Base-by-base conservation (phyloP, 2,888 invertebrate species). In the Phania funesta region DNA sequence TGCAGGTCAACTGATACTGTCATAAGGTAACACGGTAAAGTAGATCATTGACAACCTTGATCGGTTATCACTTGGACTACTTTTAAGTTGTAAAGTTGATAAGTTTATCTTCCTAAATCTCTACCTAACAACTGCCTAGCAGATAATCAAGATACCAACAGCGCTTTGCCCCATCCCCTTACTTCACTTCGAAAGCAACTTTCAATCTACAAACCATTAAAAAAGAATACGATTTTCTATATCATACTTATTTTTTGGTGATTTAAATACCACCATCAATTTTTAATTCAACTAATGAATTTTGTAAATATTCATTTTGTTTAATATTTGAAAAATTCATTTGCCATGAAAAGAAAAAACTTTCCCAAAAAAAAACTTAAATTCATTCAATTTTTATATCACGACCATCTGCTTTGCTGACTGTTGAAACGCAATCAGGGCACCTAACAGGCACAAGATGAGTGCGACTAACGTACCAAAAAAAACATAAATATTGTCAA, bases 301-400 rank as follows among this genome's bases (percentile, higher is more conserved):
- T 7, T 48, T 58, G 41, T 75, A 67, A 67, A 67, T 58, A 67
- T 58, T 67, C 54, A 65, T 74, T 74, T 20, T 24, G 44, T 24
- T 52, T 58, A 62, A 46, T 50, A 48, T 29, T 26, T 60, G 52
- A 52, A 60, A 74, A 64, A 54, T 52, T 48, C 58, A 60, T 76
- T 52, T 32, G 41, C 22, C 9, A 52, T 54, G 13, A 52, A 35
- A 22, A 2, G 24, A 26, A 81, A 48, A 73, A 78, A 67, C 35
- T 46, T 41, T 65, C n/a, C n/a, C n/a, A n/a, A 18, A 48, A 48
- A 82, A 70, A 79, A 82, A 67, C 52, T 65, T n/a, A n/a, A n/a
- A n/a, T 82, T 82, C 70, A 79, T 82, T 79, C 52, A 75, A 64
- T 74, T 75, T 74, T 75, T 24, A 70, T 82, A 56, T 24, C 41